A percentile compares a stretch with the other conserved stretches of the same genome.
phyloP scores from a whole-genome alignment of 2,113 vertebrate species.

The Felis catus region DNA sequence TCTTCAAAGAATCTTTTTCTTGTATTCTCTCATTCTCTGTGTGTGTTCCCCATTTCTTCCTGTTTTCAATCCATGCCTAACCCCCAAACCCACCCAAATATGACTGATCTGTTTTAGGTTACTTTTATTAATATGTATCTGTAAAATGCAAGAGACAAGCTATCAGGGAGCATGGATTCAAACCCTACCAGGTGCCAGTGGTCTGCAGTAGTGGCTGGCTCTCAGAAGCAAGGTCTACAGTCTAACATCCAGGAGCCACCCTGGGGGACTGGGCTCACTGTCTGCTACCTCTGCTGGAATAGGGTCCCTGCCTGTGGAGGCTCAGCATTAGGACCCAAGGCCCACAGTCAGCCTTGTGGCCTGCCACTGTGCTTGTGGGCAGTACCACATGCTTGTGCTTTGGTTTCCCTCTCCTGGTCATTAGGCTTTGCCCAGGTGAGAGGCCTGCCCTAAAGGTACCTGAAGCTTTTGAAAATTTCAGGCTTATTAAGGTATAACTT shows the following conservation, averaged over 20 bases:
- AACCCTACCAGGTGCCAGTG: background rate
- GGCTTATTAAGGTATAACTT: background rate
- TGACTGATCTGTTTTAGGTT: background rate
- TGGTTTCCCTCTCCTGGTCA: background rate
- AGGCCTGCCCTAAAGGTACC: background rate
- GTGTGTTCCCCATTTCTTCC: background rate
- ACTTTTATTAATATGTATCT: background rate
- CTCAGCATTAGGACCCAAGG: background rate
- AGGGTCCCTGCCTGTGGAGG: accelerated
- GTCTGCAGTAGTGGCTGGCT: background rate
- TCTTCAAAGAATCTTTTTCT: background rate
- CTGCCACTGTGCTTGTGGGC: background rate
- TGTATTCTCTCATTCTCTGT: background rate
- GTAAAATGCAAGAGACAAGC: background rate
- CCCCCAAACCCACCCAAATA: background rate
- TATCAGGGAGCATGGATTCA: background rate
- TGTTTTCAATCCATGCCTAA: background rate
- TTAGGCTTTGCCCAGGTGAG: background rate
- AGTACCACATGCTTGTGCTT: background rate
- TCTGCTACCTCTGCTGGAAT: background rate
- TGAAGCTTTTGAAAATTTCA: background rate
- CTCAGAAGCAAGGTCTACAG: background rate
- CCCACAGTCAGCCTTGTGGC: background rate
- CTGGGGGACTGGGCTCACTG: accelerated
- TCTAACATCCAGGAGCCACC: accelerated